Evolutionary conservation across 2,797 vertebrate genomes (phyloP).

Genomic region (Oryzias dopingdopingensis): DNA sequence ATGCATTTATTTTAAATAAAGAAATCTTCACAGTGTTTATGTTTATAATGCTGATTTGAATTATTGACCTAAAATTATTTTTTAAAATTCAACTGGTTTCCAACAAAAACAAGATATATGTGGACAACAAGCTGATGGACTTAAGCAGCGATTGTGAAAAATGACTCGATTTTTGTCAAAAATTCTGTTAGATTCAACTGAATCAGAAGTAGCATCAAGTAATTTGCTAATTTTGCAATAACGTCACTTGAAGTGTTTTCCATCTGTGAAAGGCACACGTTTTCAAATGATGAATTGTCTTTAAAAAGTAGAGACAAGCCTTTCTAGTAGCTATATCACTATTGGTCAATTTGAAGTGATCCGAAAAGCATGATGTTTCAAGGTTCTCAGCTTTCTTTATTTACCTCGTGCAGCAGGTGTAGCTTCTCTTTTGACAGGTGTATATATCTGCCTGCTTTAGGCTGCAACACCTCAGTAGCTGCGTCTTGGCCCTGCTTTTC

Average conservation of each 20-base stretch:
- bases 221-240: background rate
- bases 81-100: background rate
- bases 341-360: slow-evolving; percentile 6
- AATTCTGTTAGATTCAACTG: background rate
- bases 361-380: slow-evolving; percentile 10
- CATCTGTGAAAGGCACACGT: background rate
- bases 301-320: background rate
- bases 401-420: slow-evolving; percentile 15
- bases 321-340: slow-evolving; percentile 3
- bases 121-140: background rate
- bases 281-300: background rate
- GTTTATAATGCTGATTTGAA: too few species aligned
- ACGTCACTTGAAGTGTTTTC: background rate
- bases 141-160: background rate
- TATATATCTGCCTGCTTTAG: slow-evolving; percentile 25
- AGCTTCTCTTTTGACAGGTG: slow-evolving; percentile 15
- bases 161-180: background rate
- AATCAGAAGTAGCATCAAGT: background rate
- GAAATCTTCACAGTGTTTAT: too few species aligned
- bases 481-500: slow-evolving; percentile 21
- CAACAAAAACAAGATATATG: background rate
- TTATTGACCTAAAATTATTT: too few species aligned
- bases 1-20: too few species aligned
- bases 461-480: slow-evolving; percentile 29
- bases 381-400: slow-evolving; percentile 22